These are phyloP conservation scores for Ophion ventricosus DNA, from an alignment of 2,888 invertebrate species.

Conservation along the genomic window DNA sequence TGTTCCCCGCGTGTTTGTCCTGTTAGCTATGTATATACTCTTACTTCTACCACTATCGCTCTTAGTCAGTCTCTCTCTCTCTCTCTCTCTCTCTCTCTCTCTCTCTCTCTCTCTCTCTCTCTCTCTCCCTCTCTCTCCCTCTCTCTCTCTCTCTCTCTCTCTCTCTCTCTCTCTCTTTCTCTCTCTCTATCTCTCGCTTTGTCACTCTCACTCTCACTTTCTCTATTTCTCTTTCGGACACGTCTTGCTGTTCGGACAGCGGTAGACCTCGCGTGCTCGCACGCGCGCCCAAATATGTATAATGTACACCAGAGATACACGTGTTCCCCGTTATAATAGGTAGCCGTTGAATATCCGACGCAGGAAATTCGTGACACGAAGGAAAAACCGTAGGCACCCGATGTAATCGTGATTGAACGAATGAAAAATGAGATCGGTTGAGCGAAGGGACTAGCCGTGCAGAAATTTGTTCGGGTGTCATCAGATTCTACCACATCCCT, in stretches of 20 bases:
- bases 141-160: conserved; percentile 18
- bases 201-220: conserved; percentile 1
- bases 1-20: conserved; percentile 74
- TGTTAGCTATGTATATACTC: conserved; percentile 69
- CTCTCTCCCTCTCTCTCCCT: conserved; percentile 19
- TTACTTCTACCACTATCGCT: background rate
- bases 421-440: conserved; percentile 5
- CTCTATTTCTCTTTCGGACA: conserved; percentile 40
- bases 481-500: no score
- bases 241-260: conserved; percentile 31
- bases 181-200: background rate
- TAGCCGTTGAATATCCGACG: conserved; percentile 30
- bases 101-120: conserved; percentile 3
- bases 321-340: conserved; percentile 50
- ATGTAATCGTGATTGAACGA: conserved; percentile 9
- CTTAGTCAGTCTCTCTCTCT: background rate
- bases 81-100: conserved; percentile 21
- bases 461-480: no score
- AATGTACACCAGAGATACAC: conserved; percentile 35
- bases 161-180: conserved; percentile 8
- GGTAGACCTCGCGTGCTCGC: conserved; percentile 58
- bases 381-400: conserved; percentile 1
- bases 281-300: conserved; percentile 51
- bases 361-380: conserved; percentile 26
- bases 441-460: background rate